Conservation (phyloP, 2,888 invertebrate species). For the Aphelenchoides bicaudatus region DNA sequence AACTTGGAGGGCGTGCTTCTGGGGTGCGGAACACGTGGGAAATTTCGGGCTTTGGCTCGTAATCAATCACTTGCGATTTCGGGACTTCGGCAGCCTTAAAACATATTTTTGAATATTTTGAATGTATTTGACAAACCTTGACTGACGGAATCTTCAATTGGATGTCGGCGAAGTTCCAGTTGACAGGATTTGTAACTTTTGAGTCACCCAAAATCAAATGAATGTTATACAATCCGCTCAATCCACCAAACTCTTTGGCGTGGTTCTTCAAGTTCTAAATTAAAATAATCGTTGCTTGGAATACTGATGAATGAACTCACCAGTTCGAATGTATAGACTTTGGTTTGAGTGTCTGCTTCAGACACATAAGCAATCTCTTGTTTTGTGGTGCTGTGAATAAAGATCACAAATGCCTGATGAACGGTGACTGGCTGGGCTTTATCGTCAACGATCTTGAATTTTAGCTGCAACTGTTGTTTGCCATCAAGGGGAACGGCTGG, state of each 20-base stretch:
- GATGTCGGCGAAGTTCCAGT: constrained; percentile 75
- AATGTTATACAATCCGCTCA: constrained; percentile 76
- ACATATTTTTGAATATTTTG: too few relatives aligned
- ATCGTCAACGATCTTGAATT: constrained; percentile 11
- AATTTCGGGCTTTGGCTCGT: constrained; percentile 50
- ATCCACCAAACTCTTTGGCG: constrained; percentile 74
- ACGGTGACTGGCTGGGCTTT: constrained; percentile 68
- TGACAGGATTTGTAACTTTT: constrained; percentile 80
- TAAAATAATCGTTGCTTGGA: background rate
- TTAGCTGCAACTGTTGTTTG: constrained; percentile 3
- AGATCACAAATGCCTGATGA: constrained; percentile 74
- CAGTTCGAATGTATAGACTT: constrained; percentile 81
- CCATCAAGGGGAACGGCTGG: constrained; percentile 1
- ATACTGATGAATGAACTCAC: constrained; percentile 64
- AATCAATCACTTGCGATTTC: constrained; percentile 56
- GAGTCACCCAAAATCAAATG: constrained; percentile 86
- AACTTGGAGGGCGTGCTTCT: constrained; percentile 81
- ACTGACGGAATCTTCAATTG: constrained; percentile 70
- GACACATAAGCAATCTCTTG: constrained; percentile 89
- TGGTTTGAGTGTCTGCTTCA: constrained; percentile 68
- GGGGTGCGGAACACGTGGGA: constrained; percentile 83
- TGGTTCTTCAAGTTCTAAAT: constrained; percentile 73
- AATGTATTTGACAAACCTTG: too few relatives aligned
- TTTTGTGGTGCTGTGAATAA: constrained; percentile 69
- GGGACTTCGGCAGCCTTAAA: constrained; percentile 45